Percentiles rank a stretch among this genome's conserved stretches.
These are phyloP conservation scores for Hymenochirus boettgeri DNA, from an alignment of 2,113 vertebrate species.

Conservation along the genomic window DNA sequence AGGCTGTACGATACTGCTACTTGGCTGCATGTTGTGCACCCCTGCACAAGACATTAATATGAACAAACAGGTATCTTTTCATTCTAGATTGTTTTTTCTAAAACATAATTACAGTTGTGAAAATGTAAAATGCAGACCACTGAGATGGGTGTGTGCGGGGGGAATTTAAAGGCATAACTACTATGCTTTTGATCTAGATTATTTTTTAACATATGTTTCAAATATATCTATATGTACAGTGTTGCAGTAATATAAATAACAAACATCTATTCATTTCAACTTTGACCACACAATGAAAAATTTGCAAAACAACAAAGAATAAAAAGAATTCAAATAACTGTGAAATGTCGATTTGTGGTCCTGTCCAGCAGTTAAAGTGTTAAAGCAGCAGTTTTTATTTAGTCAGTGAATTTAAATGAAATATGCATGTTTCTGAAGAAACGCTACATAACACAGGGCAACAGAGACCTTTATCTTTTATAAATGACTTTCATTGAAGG, in stretches of 20 bases:
- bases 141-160: too few relatives aligned
- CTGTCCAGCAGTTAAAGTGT: slow-evolving; percentile 12
- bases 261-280: slow-evolving; percentile 31
- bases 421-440: neutral
- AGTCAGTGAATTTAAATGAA: neutral
- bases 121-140: too few relatives aligned
- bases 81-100: too few relatives aligned
- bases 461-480: neutral
- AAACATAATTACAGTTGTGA: too few relatives aligned
- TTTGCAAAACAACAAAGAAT: slow-evolving; percentile 11
- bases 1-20: too few relatives aligned
- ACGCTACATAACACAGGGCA: neutral
- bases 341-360: slow-evolving; percentile 15
- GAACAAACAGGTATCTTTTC: too few relatives aligned
- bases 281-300: slow-evolving; percentile 20
- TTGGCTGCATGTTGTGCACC: too few relatives aligned
- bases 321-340: neutral
- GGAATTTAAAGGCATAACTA: slow-evolving; percentile 2
- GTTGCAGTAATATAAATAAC: slow-evolving; percentile 33
- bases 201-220: slow-evolving; percentile 4
- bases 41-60: too few relatives aligned
- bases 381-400: slow-evolving; percentile 19
- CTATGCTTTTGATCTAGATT: slow-evolving; percentile 17
- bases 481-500: slow-evolving; percentile 7
- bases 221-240: slow-evolving; percentile 36